A percentile compares a stretch with the other conserved stretches of the same genome.
phyloP scores from a whole-genome alignment of 2,113 vertebrate genomes.

The Gambusia holbrooki region DNA sequence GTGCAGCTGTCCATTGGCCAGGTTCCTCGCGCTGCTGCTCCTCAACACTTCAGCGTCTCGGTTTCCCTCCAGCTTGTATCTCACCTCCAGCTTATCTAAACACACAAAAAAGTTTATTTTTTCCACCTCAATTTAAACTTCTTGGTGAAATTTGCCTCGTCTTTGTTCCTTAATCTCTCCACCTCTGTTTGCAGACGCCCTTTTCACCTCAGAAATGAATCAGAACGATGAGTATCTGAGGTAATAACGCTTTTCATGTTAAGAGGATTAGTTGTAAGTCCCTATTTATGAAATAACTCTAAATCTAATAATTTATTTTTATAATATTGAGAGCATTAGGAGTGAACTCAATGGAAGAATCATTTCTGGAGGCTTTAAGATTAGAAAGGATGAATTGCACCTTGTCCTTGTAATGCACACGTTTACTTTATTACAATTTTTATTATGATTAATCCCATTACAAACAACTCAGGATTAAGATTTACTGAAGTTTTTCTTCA shows the following conservation, averaged over 20 bases:
- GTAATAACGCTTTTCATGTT: conserved; percentile 41
- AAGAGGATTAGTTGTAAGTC: conserved; percentile 54
- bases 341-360: conserved; percentile 23
- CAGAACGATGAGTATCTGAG: conserved; percentile 12
- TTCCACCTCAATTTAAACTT: conserved; percentile 1
- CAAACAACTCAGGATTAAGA: neutral
- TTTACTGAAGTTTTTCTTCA: neutral
- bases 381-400: conserved; percentile 15
- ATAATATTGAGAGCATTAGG: conserved; percentile 27
- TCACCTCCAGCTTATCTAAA: conserved; percentile 75
- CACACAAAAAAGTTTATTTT: conserved; percentile 14
- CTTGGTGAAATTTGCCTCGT: neutral
- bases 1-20: conserved; percentile 75
- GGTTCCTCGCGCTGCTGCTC: conserved; percentile 50
- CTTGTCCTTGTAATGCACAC: neutral
- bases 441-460: conserved; percentile 16
- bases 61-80: conserved; percentile 73
- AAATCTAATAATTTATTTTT: conserved; percentile 41
- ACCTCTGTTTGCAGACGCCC: conserved; percentile 1
- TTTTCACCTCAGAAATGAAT: conserved; percentile 13
- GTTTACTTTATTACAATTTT: conserved; percentile 6
- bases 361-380: conserved; percentile 14
- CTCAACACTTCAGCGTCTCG: conserved; percentile 64
- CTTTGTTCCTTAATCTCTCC: neutral
- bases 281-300: conserved; percentile 40